Percentiles rank a stretch among this genome's conserved stretches.
These are phyloP conservation scores for Ceratotherium simum DNA, from an alignment of 2,113 vertebrate species.

Conservation along the genomic window DNA sequence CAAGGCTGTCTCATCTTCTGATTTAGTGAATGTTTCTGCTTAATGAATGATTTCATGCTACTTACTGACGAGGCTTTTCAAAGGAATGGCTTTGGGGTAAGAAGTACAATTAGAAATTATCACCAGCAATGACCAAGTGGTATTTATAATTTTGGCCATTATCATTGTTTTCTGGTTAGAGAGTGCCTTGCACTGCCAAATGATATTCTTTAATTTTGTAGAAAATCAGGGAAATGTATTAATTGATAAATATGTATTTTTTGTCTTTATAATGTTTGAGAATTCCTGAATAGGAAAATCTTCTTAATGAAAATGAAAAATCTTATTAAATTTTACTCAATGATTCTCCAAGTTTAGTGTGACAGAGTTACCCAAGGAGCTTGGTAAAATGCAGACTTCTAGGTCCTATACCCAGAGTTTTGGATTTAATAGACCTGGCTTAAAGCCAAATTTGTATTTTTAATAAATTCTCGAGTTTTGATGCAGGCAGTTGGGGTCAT, in stretches of 20 bases:
- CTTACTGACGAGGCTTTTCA: neutral
- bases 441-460: neutral
- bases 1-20: neutral
- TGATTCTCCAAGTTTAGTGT: neutral
- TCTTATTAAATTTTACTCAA: neutral
- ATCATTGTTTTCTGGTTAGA: neutral
- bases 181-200: neutral
- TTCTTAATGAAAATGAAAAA: conserved; percentile 57
- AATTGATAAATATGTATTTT: neutral
- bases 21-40: neutral
- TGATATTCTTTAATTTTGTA: neutral
- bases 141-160: neutral
- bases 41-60: neutral
- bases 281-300: conserved; percentile 62
- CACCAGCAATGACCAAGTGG: neutral
- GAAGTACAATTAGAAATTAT: neutral
- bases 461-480: neutral
- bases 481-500: neutral
- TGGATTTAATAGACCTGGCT: neutral
- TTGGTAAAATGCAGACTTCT: neutral
- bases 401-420: neutral
- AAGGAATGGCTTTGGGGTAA: neutral
- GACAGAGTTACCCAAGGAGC: rapidly evolving
- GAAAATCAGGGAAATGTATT: neutral
- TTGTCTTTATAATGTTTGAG: neutral